These are phyloP conservation scores for Paracyclopina nana DNA, from an alignment of 1,140 invertebrate genomes.

Conservation along the genomic window DNA sequence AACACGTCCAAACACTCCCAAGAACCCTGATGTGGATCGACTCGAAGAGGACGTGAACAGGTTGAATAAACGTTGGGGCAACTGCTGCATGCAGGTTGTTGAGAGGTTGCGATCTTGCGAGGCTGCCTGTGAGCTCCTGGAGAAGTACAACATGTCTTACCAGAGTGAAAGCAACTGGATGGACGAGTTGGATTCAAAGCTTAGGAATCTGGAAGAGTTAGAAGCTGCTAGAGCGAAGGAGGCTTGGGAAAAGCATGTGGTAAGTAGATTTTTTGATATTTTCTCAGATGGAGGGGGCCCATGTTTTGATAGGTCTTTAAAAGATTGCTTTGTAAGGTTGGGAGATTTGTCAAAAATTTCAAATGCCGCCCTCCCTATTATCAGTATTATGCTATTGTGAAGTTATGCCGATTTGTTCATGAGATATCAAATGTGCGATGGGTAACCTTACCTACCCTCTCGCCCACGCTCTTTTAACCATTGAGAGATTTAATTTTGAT, in stretches of 20 bases:
- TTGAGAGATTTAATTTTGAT: too few relatives aligned
- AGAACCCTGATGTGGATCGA: slow-evolving; percentile 64
- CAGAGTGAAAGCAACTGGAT: slow-evolving; percentile 69
- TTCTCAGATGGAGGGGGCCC: too few relatives aligned
- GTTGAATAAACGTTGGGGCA: slow-evolving; percentile 70
- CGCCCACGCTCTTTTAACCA: too few relatives aligned
- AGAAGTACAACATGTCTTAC: slow-evolving; percentile 64
- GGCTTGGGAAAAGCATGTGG: slow-evolving; percentile 20
- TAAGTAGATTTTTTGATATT: too few relatives aligned
- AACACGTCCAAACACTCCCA: slow-evolving; percentile 43
- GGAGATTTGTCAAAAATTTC: too few relatives aligned
- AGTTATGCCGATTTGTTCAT: too few relatives aligned
- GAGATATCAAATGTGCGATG: too few relatives aligned
- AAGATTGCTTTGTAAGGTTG: too few relatives aligned
- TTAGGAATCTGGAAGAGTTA: slow-evolving; percentile 44
- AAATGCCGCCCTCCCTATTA: too few relatives aligned
- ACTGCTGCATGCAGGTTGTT: slow-evolving; percentile 52
- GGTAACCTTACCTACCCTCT: too few relatives aligned
- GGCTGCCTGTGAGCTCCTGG: slow-evolving; percentile 57
- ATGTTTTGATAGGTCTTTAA: too few relatives aligned
- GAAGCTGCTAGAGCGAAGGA: slow-evolving; percentile 44
- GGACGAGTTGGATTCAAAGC: slow-evolving; percentile 49
- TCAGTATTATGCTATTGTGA: too few relatives aligned
- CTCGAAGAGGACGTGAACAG: slow-evolving; percentile 80
- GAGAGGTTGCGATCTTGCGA: slow-evolving; percentile 59